Conservation (phyloP, 2,888 invertebrate genomes). For the Pteria penguin region DNA sequence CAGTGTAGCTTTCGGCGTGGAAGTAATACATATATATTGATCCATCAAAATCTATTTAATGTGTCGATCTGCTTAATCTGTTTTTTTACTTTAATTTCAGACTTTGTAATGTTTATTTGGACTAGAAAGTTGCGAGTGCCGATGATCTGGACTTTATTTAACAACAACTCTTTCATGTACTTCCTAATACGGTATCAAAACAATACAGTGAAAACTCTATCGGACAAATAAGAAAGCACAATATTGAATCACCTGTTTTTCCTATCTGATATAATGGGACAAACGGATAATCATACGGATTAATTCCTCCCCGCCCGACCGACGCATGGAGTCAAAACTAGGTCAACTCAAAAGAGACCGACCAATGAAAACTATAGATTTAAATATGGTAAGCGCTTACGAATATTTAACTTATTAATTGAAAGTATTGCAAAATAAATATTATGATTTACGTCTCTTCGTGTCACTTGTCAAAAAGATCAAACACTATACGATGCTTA, state of each 20-base stretch:
- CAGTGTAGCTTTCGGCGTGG: not conserved
- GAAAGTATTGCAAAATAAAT: no score
- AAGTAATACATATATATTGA: not conserved
- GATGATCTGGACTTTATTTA: not conserved
- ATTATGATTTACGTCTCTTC: no score
- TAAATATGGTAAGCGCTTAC: no score
- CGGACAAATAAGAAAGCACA: slow-evolving; percentile 4
- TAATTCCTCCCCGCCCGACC: no score
- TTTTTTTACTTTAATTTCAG: not conserved
- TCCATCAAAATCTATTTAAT: not conserved
- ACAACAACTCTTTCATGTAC: not conserved
- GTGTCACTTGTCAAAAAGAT: no score
- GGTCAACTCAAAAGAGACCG: no score
- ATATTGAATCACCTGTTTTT: slow-evolving; percentile 33
- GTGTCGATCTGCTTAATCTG: not conserved
- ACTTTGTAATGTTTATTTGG: not conserved
- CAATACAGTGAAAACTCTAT: slow-evolving; percentile 5
- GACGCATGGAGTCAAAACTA: no score
- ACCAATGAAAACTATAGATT: no score
- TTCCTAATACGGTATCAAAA: not conserved
- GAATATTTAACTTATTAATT: no score
- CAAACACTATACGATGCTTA: no score
- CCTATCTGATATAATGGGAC: slow-evolving; percentile 12
- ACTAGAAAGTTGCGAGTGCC: not conserved
- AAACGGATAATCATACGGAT: not conserved